These are phyloP conservation scores for Perognathus longimembris DNA, from an alignment of 2,113 vertebrate species.

Conservation along the genomic window DNA sequence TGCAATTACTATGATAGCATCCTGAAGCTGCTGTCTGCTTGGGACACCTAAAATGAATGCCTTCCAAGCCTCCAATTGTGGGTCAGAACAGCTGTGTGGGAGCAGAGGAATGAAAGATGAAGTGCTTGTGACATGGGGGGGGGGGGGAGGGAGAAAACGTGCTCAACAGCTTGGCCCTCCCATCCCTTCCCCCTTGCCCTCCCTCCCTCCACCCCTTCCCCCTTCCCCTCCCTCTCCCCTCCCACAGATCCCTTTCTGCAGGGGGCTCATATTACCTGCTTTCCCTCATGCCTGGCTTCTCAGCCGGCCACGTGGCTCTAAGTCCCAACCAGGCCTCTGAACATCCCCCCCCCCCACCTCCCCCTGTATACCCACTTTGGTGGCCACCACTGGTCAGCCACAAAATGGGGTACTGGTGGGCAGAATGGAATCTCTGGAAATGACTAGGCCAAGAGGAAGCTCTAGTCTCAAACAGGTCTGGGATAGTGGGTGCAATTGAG, in stretches of 20 bases:
- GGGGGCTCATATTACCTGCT: conserved; percentile 48
- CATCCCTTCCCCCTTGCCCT: background rate
- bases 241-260: conserved; percentile 38
- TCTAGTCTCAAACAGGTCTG: background rate
- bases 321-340: background rate
- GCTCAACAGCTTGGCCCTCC: background rate
- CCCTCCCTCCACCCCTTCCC: background rate
- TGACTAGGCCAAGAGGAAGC: background rate
- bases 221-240: background rate
- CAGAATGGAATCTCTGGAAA: background rate
- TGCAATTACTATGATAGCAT: background rate
- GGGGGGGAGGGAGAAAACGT: conserved; percentile 26
- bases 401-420: rapidly evolving
- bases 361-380: background rate
- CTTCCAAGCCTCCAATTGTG: background rate
- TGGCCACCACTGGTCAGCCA: background rate
- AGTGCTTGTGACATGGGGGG: conserved; percentile 15
- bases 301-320: background rate
- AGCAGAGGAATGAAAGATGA: conserved; percentile 30
- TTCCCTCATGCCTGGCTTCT: background rate
- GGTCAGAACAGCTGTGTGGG: conserved; percentile 36
- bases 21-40: background rate
- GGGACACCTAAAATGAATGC: background rate
- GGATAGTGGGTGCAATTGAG: background rate
- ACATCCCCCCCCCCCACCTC: background rate